Evolutionary conservation across 2,113 vertebrate genomes (phyloP).

Genomic region (Sitta europaea): DNA sequence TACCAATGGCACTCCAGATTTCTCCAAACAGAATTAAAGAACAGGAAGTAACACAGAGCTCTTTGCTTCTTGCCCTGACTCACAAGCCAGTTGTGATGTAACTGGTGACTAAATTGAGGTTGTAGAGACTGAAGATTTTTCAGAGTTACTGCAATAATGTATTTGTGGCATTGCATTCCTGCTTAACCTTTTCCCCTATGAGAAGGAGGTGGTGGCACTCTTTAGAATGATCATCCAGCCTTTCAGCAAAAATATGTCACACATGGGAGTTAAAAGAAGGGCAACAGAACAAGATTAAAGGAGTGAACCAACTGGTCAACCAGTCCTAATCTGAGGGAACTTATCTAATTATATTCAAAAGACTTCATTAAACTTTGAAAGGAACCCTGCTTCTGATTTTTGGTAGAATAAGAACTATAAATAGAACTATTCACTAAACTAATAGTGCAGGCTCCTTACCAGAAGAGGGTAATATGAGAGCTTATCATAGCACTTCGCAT

Average conservation of each 20-base stretch:
- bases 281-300: background rate
- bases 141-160: background rate
- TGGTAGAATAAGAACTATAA: background rate
- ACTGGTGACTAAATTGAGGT: background rate
- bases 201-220: background rate
- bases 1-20: background rate
- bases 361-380: background rate
- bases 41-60: background rate
- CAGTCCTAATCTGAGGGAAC: background rate
- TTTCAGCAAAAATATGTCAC: background rate
- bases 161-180: background rate
- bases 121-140: background rate
- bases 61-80: background rate
- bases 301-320: background rate
- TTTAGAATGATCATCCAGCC: background rate
- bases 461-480: background rate
- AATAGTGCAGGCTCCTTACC: background rate
- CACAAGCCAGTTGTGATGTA: background rate
- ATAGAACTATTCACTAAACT: background rate
- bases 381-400: background rate
- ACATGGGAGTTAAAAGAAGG: background rate
- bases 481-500: background rate
- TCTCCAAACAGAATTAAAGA: background rate
- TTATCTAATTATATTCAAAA: background rate
- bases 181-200: background rate